Base-by-base conservation (phyloP, 35 echinoderm and acorn worm species). In the Amphiura filiformis region DNA sequence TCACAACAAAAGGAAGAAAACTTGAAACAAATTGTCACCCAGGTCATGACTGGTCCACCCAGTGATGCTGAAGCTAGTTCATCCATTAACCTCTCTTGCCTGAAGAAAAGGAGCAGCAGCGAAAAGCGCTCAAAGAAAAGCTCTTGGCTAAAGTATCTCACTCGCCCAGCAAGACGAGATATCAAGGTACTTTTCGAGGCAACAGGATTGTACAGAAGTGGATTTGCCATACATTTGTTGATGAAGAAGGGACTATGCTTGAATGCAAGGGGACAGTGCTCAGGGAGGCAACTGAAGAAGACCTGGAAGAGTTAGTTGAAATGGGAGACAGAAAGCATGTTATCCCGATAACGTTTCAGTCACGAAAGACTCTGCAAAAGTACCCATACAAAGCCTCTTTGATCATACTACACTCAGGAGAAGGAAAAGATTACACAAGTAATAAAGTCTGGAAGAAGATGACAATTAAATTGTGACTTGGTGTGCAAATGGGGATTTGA, bases 401-500 rank as follows among this genome's bases (percentile, higher is more conserved):
- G 90, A 92, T 39, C 83, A 92, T 57, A 92, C 90, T 18, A 84
- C 90, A 80, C 84, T 87, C 36, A 86, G 44, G 9, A 86, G 31
- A 86, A 86, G 35, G 84, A 86, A 75, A 37, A 26, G 65, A 92
- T 92, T 1, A 75, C 38, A 57, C 56, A 92, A 81, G 30, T 92
- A 30, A 65, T 80, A 81, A 52, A 81, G 34, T 82, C 81, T 83
- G n/a, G 77, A 86, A 85, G 78, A 75, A 36, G 38, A 87, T 47
- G 36, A 76, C 37, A 35, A 15, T 31, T 91, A 15, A 23, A 65
- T 35, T 84, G 57, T 84, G 37, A 91, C 30, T 31, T 91, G 11
- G 31, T 91, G 28, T 86, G 90, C 56, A 81, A 92, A 36, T 87
- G 89, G 89, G 82, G 82, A 31, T 86, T 91, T 86, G 89, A 85